phyloP scores from a whole-genome alignment of 2,797 vertebrate species.

The Natrix natrix region DNA sequence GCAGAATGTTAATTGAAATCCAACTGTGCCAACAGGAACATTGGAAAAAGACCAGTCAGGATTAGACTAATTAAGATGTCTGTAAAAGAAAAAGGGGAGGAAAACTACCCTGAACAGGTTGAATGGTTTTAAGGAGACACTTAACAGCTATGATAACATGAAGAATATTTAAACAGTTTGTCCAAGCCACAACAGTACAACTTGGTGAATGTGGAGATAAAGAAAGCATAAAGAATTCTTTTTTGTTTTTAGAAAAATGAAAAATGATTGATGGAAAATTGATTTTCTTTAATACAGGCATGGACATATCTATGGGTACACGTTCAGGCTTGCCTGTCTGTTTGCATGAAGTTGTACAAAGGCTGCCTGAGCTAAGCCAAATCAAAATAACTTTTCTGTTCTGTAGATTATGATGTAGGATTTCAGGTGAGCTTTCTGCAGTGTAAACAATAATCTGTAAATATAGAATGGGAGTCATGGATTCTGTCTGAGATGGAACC shows the following conservation, averaged over 20 bases:
- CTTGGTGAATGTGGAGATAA: slow-evolving; percentile 22
- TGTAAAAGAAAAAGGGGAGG: slow-evolving; percentile 67
- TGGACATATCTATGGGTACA: neutral
- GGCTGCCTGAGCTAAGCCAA: neutral
- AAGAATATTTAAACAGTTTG: slow-evolving; percentile 45
- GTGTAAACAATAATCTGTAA: neutral
- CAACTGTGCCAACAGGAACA: slow-evolving; percentile 79
- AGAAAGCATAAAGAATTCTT: slow-evolving; percentile 7
- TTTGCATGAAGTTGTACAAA: slow-evolving; percentile 29
- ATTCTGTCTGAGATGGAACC: neutral
- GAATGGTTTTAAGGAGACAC: slow-evolving; percentile 72
- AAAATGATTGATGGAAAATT: slow-evolving; percentile 4
- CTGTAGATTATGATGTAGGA: neutral
- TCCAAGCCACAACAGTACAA: slow-evolving; percentile 29
- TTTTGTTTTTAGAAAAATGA: neutral
- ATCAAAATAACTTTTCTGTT: neutral
- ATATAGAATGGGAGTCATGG: neutral
- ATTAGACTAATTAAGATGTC: slow-evolving; percentile 82
- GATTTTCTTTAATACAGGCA: neutral
- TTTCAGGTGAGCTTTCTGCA: neutral
- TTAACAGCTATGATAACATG: slow-evolving; percentile 37
- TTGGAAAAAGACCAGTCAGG: slow-evolving; percentile 81
- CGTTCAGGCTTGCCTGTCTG: neutral
- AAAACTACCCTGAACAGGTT: slow-evolving; percentile 67
- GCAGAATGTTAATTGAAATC: slow-evolving; percentile 81